A percentile compares a stretch with the other conserved stretches of the same genome.
phyloP scores from a whole-genome alignment of 1,140 invertebrate genomes.

The Leptinotarsa texana region DNA sequence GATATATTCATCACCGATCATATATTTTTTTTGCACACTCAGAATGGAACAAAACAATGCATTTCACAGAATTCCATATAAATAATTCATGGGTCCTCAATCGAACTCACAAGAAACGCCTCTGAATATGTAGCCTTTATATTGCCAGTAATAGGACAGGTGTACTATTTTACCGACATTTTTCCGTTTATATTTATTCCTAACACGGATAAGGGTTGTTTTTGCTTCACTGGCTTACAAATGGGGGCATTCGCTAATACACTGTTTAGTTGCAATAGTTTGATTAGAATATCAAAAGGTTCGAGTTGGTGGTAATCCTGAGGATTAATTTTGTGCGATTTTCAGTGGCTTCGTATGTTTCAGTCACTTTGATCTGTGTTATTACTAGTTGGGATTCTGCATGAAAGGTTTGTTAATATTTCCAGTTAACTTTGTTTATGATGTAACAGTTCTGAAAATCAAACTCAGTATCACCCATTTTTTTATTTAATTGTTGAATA shows the following conservation, averaged over 20 bases:
- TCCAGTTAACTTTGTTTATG: not conserved
- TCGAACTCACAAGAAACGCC: not conserved
- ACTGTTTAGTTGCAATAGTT: conserved; percentile 19
- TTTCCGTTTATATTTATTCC: conserved; percentile 16
- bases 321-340: conserved; percentile 17
- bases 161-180: conserved; percentile 16
- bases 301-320: conserved; percentile 9
- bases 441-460: no score
- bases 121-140: not conserved
- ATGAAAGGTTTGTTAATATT: conserved; percentile 17
- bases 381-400: not conserved
- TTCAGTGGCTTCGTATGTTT: conserved; percentile 7
- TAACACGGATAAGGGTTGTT: conserved; percentile 13
- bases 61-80: no score
- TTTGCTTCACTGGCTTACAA: not conserved
- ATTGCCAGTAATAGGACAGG: conserved; percentile 18
- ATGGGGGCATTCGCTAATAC: conserved; percentile 1
- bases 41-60: no score
- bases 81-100: no score
- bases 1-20: no score
- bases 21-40: no score
- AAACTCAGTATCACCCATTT: no score
- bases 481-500: no score
- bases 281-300: conserved; percentile 21
- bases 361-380: conserved; percentile 2